Evolutionary conservation across 2,888 invertebrate species (phyloP).

Genomic region (Harpalus rufipes): DNA sequence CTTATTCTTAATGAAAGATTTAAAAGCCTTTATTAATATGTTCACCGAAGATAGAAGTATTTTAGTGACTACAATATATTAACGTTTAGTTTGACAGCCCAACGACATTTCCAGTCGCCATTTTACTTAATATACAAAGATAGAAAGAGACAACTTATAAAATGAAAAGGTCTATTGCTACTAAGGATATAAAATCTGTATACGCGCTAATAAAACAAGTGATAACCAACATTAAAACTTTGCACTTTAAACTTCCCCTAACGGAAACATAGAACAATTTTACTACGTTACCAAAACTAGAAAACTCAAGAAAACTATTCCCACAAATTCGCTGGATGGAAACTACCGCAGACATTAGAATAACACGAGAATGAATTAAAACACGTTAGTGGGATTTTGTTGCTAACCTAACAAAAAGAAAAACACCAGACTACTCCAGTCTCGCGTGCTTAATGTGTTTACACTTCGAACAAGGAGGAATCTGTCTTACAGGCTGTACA

Average conservation of each 20-base stretch:
- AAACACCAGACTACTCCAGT: slow-evolving; percentile 5
- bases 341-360: slow-evolving; percentile 32
- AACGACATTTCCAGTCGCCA: too few relatives aligned
- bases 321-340: neutral
- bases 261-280: neutral
- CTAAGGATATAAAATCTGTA: neutral
- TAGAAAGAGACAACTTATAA: too few relatives aligned
- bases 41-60: too few relatives aligned
- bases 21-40: too few relatives aligned
- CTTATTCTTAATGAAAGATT: too few relatives aligned
- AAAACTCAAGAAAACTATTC: slow-evolving; percentile 8
- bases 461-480: slow-evolving; percentile 28
- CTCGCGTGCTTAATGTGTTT: slow-evolving; percentile 57
- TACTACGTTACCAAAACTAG: slow-evolving; percentile 20
- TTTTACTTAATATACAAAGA: too few relatives aligned
- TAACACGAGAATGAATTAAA: slow-evolving; percentile 56
- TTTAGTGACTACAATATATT: too few relatives aligned
- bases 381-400: slow-evolving; percentile 10
- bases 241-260: slow-evolving; percentile 1
- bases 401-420: slow-evolving; percentile 20
- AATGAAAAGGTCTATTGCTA: neutral
- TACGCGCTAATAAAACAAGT: slow-evolving; percentile 1
- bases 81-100: too few relatives aligned
- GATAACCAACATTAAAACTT: slow-evolving; percentile 18
- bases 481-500: slow-evolving; percentile 29